Base-by-base conservation (phyloP, 2,797 vertebrate genomes). In the Ctenopoma multispine region DNA sequence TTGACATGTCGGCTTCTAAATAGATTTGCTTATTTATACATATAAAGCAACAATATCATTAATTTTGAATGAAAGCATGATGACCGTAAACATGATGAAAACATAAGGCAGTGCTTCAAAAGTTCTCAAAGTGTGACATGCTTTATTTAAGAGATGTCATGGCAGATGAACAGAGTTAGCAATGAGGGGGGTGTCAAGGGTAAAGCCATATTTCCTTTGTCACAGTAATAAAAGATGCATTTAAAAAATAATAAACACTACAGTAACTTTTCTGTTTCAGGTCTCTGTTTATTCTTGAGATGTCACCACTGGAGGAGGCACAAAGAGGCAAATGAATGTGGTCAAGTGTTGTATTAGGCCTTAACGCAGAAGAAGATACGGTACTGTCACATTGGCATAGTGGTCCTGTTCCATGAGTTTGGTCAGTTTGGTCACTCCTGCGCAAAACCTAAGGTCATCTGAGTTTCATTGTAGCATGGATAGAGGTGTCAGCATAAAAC, bases 121-220 rank as follows among this genome's bases (percentile, higher is more conserved):
- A 59, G 53, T 77, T 62, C 59, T 55, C 20, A 9, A 6, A 55
- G 67, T 54, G 53, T 31, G 75, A 79, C 54, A 44, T 31, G 49
- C 54, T 69, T 72, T 75, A 77, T 69, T 72, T 75, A 77, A 18
- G 11, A 69, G 41, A 71, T 55, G 64, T 49, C 67, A 63, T 18
- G 47, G 57, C 50, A 75, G 31, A 79, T 59, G 43, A 86, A 75
- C 50, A 69, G 63, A 80, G 78, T 79, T 62, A 66, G 36, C 24
- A 49, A 57, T 44, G 38, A 14, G 38, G 31, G 11, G 55, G 1
- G 17, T 68, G 74, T 84, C 59, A 76, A 64, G 79, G 73, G 40
- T 64, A 65, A 49, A 7, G 49, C 27, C 24, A 51, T 11, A 40
- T 63, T 47, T 53, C 27, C 34, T 53, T 49, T 40, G 0, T 73